phyloP scores from a whole-genome alignment of 2,797 vertebrate genomes.

The Eleutherodactylus coqui region DNA sequence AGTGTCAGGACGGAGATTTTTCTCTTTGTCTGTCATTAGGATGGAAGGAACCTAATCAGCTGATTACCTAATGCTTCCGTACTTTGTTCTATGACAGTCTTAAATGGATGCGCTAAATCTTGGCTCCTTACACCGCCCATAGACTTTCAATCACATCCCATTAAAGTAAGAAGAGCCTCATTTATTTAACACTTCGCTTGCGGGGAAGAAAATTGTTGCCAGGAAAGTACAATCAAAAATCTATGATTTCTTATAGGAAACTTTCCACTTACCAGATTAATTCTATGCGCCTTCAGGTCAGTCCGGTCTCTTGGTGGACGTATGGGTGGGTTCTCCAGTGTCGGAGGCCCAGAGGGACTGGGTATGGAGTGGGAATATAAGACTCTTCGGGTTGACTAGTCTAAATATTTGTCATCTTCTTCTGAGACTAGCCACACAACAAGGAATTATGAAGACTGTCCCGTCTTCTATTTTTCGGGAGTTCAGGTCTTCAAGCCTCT shows the following conservation, averaged over 20 bases:
- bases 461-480: too few species aligned
- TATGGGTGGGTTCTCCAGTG: too few species aligned
- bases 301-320: neutral
- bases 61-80: slow-evolving; percentile 50
- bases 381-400: too few species aligned
- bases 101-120: slow-evolving; percentile 47
- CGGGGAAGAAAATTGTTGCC: slow-evolving; percentile 1
- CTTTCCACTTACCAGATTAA: neutral
- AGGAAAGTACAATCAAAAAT: neutral
- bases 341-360: too few species aligned
- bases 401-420: too few species aligned
- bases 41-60: slow-evolving; percentile 50
- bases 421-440: too few species aligned
- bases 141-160: slow-evolving; percentile 41
- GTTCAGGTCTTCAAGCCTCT: too few species aligned
- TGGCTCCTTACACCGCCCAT: neutral
- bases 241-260: neutral
- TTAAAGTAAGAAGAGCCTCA: slow-evolving; percentile 12
- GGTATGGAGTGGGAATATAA: too few species aligned
- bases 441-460: too few species aligned
- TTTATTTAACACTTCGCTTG: slow-evolving; percentile 40
- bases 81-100: slow-evolving; percentile 42
- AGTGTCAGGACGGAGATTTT: slow-evolving; percentile 35
- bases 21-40: slow-evolving; percentile 52
- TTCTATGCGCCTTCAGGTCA: neutral